phyloP scores from a whole-genome alignment of 2,113 vertebrate genomes.

The Deroptyus accipitrinus region DNA sequence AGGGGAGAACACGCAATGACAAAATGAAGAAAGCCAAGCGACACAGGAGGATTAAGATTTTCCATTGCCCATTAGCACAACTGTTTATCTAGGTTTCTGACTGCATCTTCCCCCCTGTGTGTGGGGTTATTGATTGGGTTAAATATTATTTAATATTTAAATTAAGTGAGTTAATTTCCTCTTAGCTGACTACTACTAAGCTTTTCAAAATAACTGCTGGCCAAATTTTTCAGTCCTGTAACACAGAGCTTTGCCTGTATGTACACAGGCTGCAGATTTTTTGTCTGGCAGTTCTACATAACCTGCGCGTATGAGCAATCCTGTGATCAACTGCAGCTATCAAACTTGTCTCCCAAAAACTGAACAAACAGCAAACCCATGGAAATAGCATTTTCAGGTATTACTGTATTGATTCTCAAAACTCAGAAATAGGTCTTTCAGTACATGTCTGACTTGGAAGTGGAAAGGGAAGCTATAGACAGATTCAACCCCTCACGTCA shows the following conservation, averaged over 20 bases:
- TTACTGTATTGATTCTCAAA: not conserved
- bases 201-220: not conserved
- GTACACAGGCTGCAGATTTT: not conserved
- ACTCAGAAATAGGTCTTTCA: not conserved
- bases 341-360: not conserved
- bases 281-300: not conserved
- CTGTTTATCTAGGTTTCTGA: not conserved
- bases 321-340: not conserved
- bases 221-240: not conserved
- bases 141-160: not conserved
- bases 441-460: not conserved
- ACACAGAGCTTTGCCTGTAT: not conserved
- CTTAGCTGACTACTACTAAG: not conserved
- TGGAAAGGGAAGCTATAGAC: not conserved
- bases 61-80: not conserved
- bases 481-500: not conserved
- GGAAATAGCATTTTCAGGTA: not conserved
- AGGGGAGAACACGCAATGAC: rapidly evolving
- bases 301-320: not conserved
- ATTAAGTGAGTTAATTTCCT: not conserved
- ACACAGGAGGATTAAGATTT: not conserved
- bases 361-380: not conserved
- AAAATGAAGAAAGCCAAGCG: not conserved
- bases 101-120: not conserved
- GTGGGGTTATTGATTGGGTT: not conserved